A percentile compares a stretch with the other conserved stretches of the same genome.
Conservation (phyloP, 2,888 invertebrate genomes). For the Boloria euphrosyne region DNA sequence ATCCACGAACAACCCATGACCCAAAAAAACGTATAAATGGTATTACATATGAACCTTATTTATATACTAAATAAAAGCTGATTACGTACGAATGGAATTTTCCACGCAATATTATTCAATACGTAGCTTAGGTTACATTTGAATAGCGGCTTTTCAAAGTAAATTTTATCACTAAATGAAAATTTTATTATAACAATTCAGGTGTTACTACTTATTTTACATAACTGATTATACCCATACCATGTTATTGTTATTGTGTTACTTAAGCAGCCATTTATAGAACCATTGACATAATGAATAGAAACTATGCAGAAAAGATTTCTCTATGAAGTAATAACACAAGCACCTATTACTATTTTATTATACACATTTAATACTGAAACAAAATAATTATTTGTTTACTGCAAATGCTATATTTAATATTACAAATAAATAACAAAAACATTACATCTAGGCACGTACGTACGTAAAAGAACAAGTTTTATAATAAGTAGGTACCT, state of each 20-base stretch:
- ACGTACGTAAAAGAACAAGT: too few species aligned
- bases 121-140: slow-evolving; percentile 24
- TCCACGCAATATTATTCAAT: slow-evolving; percentile 28
- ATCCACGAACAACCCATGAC: slow-evolving; percentile 4
- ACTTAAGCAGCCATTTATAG: neutral
- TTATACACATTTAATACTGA: too few species aligned
- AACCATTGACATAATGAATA: neutral
- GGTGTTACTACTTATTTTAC: slow-evolving; percentile 2
- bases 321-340: too few species aligned
- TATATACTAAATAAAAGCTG: slow-evolving; percentile 24
- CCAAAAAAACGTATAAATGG: slow-evolving; percentile 16
- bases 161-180: slow-evolving; percentile 26
- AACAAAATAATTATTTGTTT: too few species aligned
- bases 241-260: neutral
- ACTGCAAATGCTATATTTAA: too few species aligned
- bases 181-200: slow-evolving; percentile 23
- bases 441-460: too few species aligned
- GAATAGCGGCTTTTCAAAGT: slow-evolving; percentile 7
- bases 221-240: neutral
- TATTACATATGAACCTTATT: slow-evolving; percentile 19
- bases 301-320: too few species aligned
- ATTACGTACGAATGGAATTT: slow-evolving; percentile 18
- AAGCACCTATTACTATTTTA: too few species aligned
- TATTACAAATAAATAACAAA: too few species aligned
- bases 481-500: too few species aligned